phyloP scores from a whole-genome alignment of 23 tunicate genomes.

The Styela clava region DNA sequence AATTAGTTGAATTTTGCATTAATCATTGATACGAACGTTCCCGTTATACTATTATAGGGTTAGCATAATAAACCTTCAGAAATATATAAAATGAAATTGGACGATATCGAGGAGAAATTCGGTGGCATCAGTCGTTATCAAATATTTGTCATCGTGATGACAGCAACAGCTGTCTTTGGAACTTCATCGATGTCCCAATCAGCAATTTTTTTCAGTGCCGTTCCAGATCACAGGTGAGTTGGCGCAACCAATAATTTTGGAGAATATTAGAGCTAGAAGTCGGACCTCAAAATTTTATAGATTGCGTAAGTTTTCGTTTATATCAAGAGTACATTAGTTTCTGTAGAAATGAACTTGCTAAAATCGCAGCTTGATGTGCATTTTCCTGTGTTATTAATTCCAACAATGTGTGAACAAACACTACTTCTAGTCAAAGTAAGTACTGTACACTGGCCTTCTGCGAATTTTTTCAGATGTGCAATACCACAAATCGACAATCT shows the following conservation, averaged over 20 bases:
- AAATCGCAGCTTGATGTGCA: too few species aligned
- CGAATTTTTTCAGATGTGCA: background rate
- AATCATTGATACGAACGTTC: too few species aligned
- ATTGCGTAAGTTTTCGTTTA: too few species aligned
- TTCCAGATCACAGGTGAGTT: conserved; percentile 55
- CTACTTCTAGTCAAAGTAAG: too few species aligned
- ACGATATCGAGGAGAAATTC: conserved; percentile 35
- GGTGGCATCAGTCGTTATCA: conserved; percentile 56
- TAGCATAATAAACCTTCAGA: too few species aligned
- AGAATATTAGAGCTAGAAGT: background rate
- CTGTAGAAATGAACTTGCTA: too few species aligned
- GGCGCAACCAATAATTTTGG: background rate
- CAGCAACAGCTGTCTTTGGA: background rate
- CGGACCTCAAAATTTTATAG: background rate
- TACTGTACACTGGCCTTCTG: too few species aligned
- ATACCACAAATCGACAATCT: background rate
- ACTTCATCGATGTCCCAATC: conserved; percentile 25
- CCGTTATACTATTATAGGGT: too few species aligned
- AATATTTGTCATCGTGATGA: conserved; percentile 12
- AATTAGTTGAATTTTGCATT: too few species aligned
- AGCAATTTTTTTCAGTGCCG: conserved; percentile 49
- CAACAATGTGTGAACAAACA: background rate
- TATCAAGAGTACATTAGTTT: too few species aligned
- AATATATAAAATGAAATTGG: conserved; percentile 53
- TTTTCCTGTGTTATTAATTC: too few species aligned